phyloP scores from a whole-genome alignment of 1,140 invertebrate genomes.

The Sipha flava region DNA sequence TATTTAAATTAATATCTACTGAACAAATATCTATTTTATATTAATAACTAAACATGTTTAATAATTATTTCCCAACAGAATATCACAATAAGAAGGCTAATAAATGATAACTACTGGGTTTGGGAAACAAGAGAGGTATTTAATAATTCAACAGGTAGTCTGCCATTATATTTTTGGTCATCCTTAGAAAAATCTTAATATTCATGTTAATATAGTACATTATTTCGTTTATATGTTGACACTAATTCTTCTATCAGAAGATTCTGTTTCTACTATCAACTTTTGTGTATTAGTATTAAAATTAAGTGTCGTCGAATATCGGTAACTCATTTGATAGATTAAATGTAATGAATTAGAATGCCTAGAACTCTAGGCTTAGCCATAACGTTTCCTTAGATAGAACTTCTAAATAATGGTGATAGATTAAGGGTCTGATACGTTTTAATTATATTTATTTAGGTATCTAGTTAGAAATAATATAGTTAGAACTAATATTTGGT shows the following conservation, averaged over 20 bases:
- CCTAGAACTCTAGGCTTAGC: neutral
- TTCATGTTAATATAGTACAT: neutral
- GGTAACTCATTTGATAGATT: neutral
- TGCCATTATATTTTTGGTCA: slow-evolving; percentile 4
- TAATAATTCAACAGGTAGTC: slow-evolving; percentile 9
- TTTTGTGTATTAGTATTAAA: neutral
- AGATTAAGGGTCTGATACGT: neutral
- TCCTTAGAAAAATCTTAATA: slow-evolving; percentile 3
- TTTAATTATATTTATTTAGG: slow-evolving; percentile 1
- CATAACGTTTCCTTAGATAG: neutral
- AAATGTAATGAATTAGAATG: slow-evolving; percentile 2
- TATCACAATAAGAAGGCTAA: slow-evolving; percentile 85
- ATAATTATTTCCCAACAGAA: slow-evolving; percentile 54
- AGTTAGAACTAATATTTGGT: neutral
- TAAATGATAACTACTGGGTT: slow-evolving; percentile 87
- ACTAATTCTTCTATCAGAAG: neutral
- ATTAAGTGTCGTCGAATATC: neutral
- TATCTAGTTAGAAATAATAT: slow-evolving; percentile 3
- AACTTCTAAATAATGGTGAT: neutral
- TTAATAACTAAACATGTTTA: slow-evolving; percentile 17
- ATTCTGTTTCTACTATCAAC: neutral
- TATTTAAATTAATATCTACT: too few relatives aligned
- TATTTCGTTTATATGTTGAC: neutral
- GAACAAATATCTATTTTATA: neutral
- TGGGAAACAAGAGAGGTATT: slow-evolving; percentile 78